These are phyloP conservation scores for Myoxocephalus aenaeus DNA, from an alignment of 2,797 vertebrate species.

Conservation along the genomic window DNA sequence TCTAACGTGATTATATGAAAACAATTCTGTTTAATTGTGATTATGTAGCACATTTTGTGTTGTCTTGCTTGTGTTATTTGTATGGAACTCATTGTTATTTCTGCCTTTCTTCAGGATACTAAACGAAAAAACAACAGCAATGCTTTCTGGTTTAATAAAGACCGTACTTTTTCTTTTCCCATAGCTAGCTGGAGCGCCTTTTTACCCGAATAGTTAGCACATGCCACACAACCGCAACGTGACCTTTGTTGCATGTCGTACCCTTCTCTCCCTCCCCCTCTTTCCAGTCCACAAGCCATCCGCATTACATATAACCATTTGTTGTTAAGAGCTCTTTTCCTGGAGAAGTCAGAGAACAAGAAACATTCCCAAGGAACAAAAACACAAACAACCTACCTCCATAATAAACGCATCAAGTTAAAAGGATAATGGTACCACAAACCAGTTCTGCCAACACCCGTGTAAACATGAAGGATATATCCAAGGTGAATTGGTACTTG, in stretches of 20 bases:
- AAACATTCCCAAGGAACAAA: too few relatives aligned
- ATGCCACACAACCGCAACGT: not conserved
- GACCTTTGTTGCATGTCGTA: not conserved
- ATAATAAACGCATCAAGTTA: too few relatives aligned
- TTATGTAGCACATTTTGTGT: not conserved
- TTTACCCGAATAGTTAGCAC: not conserved
- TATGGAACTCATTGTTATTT: not conserved
- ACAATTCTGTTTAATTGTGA: not conserved
- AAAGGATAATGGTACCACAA: too few relatives aligned
- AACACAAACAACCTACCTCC: too few relatives aligned
- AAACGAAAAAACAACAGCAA: not conserved
- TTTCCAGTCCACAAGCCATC: not conserved
- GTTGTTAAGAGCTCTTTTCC: too few relatives aligned
- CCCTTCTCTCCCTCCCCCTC: not conserved
- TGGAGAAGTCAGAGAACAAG: too few relatives aligned
- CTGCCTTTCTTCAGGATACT: not conserved
- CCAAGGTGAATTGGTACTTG: too few relatives aligned
- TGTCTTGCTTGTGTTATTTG: not conserved
- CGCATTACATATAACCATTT: not conserved
- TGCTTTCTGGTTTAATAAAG: too few relatives aligned
- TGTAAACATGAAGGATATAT: too few relatives aligned
- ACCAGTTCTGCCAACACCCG: too few relatives aligned
- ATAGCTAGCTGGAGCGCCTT: too few relatives aligned
- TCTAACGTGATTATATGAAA: not conserved
- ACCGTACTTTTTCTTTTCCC: too few relatives aligned